These are phyloP conservation scores for Antrozous pallidus DNA, from an alignment of 2,797 vertebrate genomes.

Conservation along the genomic window DNA sequence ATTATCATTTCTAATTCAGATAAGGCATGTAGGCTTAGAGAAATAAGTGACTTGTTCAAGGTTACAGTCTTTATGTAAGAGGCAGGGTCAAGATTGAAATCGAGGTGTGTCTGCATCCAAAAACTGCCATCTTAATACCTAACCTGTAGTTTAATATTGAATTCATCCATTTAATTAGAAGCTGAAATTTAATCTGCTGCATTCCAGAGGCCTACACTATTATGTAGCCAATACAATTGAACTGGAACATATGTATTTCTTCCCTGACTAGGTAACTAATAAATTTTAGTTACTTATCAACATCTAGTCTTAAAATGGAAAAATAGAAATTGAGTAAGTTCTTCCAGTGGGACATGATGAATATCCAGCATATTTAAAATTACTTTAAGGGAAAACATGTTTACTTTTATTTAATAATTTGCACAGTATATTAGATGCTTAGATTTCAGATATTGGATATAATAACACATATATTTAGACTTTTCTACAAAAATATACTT, in stretches of 20 bases:
- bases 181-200: background rate
- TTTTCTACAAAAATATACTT: constrained; percentile 24
- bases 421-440: constrained; percentile 5
- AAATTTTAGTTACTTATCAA: constrained; percentile 10
- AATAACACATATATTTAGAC: constrained; percentile 28
- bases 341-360: constrained; percentile 8
- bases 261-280: background rate
- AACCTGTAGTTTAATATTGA: background rate
- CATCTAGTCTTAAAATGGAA: constrained; percentile 30
- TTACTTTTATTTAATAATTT: constrained; percentile 36
- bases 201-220: background rate
- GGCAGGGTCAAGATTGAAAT: background rate
- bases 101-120: background rate
- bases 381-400: background rate
- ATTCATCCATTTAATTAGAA: background rate
- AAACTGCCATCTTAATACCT: background rate
- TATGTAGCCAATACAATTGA: background rate
- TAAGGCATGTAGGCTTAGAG: background rate
- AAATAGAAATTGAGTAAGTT: constrained; percentile 11
- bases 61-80: background rate
- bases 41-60: background rate
- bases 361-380: constrained; percentile 27
- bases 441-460: constrained; percentile 37
- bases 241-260: background rate
- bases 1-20: background rate